phyloP scores from a whole-genome alignment of 2,797 vertebrate genomes.

The Macropus fuliginosus region DNA sequence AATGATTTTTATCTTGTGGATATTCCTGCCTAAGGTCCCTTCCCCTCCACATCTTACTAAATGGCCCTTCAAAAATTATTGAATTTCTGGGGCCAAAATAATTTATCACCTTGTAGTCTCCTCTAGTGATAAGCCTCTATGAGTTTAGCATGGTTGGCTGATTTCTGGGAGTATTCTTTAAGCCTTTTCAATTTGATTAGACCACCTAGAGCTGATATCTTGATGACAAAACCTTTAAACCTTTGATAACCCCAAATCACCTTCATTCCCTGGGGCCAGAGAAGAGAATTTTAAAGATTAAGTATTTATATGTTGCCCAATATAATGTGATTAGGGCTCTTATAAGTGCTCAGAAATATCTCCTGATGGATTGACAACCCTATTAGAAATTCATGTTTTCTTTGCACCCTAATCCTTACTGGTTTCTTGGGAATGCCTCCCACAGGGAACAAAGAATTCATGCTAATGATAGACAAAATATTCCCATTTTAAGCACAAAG shows the following conservation, averaged over 20 bases:
- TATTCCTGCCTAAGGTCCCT: not conserved
- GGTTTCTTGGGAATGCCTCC: constrained; percentile 13
- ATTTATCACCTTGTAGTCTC: not conserved
- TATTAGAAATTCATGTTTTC: not conserved
- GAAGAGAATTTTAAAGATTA: not conserved
- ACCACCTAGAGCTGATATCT: not conserved
- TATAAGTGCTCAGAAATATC: constrained; percentile 37
- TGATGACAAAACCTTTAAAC: not conserved
- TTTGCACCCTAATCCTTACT: not conserved
- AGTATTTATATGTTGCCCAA: not conserved
- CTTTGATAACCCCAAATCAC: not conserved
- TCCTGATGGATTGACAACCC: constrained; percentile 54
- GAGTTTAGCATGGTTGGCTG: not conserved
- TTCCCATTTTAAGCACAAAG: not conserved
- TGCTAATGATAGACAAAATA: constrained; percentile 2
- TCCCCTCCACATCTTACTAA: not conserved
- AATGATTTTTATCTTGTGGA: not conserved
- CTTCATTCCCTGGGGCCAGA: not conserved
- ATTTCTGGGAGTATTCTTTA: not conserved
- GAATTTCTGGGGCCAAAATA: not conserved
- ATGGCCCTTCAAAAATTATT: not conserved
- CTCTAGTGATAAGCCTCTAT: not conserved
- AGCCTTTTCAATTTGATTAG: not conserved
- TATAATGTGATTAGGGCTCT: not conserved
- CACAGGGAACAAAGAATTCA: constrained; percentile 66